Conservation (phyloP, 2,113 vertebrate species). For the Myrmophylax atrothorax region DNA sequence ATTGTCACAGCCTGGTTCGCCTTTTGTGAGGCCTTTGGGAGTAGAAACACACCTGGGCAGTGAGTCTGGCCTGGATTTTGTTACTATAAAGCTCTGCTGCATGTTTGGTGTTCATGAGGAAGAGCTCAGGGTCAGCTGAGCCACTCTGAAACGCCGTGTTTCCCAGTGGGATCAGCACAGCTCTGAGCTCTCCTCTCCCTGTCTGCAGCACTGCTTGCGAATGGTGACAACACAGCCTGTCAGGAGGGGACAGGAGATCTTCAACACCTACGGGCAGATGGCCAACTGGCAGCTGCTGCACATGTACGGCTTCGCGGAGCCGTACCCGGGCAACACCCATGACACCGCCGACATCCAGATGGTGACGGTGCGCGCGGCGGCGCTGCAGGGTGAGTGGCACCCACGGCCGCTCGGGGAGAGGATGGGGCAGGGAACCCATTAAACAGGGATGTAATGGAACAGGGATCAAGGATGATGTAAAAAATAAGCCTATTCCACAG, state of each 20-base stretch:
- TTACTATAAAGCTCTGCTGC: not conserved
- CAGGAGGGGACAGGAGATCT: conserved; percentile 85
- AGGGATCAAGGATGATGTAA: accelerated
- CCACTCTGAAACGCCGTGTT: not conserved
- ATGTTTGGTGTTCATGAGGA: not conserved
- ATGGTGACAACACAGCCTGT: conserved; percentile 86
- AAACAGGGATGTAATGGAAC: not conserved
- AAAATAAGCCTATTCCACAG: not conserved
- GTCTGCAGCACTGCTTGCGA: conserved; percentile 81
- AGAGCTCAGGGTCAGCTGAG: not conserved
- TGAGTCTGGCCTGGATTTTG: accelerated
- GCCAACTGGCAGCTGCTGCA: conserved; percentile 97
- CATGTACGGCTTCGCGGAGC: conserved; percentile 94
- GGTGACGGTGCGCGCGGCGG: conserved; percentile 78
- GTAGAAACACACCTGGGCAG: not conserved
- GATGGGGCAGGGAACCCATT: not conserved
- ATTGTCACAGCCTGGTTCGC: accelerated
- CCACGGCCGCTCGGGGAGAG: accelerated
- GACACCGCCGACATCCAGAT: conserved; percentile 89
- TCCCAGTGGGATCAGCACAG: accelerated
- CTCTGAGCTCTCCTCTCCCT: not conserved
- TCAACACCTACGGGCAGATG: conserved; percentile 95
- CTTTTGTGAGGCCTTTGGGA: accelerated
- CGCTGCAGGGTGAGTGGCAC: conserved; percentile 76
- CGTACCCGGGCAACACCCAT: conserved; percentile 81